Percentiles rank a stretch among this genome's conserved stretches.
These are phyloP conservation scores for Pocota personata DNA, from an alignment of 2,888 invertebrate species.

Conservation along the genomic window DNA sequence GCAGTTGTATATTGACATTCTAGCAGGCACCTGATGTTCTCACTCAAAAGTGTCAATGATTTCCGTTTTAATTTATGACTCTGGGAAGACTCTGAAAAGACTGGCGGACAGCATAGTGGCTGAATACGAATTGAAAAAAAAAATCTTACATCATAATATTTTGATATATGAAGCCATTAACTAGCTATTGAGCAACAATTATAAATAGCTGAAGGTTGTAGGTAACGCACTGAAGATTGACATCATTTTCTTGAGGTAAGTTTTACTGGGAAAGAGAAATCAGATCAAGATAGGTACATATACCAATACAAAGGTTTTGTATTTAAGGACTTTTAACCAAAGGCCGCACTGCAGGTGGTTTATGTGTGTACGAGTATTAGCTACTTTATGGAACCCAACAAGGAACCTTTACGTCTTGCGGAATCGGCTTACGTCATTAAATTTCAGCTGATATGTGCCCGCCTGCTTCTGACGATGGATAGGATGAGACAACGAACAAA, in stretches of 20 bases:
- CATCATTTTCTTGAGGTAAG: not conserved
- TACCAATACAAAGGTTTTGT: not conserved
- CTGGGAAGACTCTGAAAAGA: conserved; percentile 11
- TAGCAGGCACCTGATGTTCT: conserved; percentile 69
- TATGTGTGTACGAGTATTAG: too few relatives aligned
- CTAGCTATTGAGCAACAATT: conserved; percentile 18
- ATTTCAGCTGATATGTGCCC: too few relatives aligned
- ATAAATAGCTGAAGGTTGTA: conserved; percentile 29
- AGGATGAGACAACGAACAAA: too few relatives aligned
- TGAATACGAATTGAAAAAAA: conserved; percentile 13
- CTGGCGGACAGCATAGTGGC: not conserved
- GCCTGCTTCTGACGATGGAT: too few relatives aligned
- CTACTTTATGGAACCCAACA: too few relatives aligned
- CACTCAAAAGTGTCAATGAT: conserved; percentile 69
- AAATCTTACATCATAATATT: conserved; percentile 19
- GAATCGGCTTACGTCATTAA: too few relatives aligned
- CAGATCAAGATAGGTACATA: not conserved
- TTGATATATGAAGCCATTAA: conserved; percentile 21
- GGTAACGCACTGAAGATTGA: not conserved
- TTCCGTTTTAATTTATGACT: conserved; percentile 72
- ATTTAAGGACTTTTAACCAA: too few relatives aligned
- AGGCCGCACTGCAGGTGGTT: too few relatives aligned
- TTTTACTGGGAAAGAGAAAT: not conserved
- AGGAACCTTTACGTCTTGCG: too few relatives aligned
- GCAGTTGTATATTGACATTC: conserved; percentile 63